Base-by-base conservation (phyloP, 2,888 invertebrate species). In the Bombylius major region DNA sequence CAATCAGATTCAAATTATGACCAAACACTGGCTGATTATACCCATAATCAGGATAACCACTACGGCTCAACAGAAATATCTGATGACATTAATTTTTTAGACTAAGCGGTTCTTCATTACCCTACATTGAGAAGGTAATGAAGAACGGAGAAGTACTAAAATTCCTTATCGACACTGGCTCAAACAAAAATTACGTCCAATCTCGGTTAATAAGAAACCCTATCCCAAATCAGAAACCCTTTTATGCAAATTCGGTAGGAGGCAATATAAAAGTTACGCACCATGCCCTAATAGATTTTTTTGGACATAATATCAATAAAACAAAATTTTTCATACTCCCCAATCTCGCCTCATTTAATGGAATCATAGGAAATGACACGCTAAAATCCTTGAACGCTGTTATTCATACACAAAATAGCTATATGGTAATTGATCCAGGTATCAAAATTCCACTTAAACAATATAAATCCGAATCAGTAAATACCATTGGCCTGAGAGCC, bases 51-150 rank as follows among this genome's bases (percentile, higher is more conserved):
- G 7, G 39, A 42, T 42, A 42, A 42, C 11, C 12, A 8, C 11
- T 42, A 42, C 11, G 39, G 11, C 4, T 11, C 39, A 42, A 11
- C 11, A 11, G 50, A 50, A 23, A 14, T n/a, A 13, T 3, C 48
- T 33, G 48, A 50, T n/a, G 55, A 61, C 32, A 49, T 61, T 34
- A 47, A 60, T 62, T 62, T 62, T 62, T 62, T 60, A 63, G 59
- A 55, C 13, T 60, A 59, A 61, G 46, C 2, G 44, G 50, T 56
- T 62, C 62, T 59, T 61, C 60, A 46, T 49, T 62, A 42, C 62
- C 62, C 1, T 62, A 62, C 44, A 51, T 60, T 34, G 59, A 62
- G 50, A 49, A 54, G 9, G 55, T 48, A 39, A 53, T 57, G 57
- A 60, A 57, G 59, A 61, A 57, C 47, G 60, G 59, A 50, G 36